These are phyloP conservation scores for Amphilophus citrinellus DNA, from an alignment of 2,113 vertebrate species.

Conservation along the genomic window DNA sequence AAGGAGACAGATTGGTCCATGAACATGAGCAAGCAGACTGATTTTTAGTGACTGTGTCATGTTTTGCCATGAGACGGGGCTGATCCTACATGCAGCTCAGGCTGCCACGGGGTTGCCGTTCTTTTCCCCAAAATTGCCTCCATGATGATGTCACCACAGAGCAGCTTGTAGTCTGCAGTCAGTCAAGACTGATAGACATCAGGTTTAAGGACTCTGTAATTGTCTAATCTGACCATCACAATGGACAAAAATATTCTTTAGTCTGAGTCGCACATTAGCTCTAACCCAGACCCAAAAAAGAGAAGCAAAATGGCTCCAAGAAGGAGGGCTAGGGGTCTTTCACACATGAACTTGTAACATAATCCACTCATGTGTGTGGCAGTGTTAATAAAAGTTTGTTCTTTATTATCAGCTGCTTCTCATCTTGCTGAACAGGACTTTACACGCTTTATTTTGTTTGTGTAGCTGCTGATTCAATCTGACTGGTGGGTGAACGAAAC, in stretches of 20 bases:
- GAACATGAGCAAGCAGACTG: neutral
- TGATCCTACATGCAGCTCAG: neutral
- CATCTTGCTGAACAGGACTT: neutral
- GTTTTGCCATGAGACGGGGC: neutral
- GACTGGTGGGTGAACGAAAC: neutral
- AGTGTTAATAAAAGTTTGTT: neutral
- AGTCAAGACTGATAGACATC: neutral
- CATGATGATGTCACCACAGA: neutral
- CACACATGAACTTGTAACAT: fast-evolving
- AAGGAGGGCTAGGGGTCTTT: neutral
- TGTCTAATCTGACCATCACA: neutral
- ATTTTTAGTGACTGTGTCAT: neutral
- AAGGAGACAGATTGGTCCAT: fast-evolving
- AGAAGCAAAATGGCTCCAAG: neutral
- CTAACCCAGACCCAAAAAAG: neutral
- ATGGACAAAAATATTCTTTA: neutral
- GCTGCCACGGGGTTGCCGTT: neutral
- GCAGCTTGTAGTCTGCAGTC: neutral
- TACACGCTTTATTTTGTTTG: constrained; percentile 1
- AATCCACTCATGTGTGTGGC: neutral
- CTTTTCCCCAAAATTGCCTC: neutral
- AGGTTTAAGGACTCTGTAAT: neutral
- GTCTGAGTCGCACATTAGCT: neutral
- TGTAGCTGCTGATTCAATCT: neutral
- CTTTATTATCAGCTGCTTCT: neutral